Base-by-base conservation (phyloP, 2,113 vertebrate species). In the Tautogolabrus adspersus region DNA sequence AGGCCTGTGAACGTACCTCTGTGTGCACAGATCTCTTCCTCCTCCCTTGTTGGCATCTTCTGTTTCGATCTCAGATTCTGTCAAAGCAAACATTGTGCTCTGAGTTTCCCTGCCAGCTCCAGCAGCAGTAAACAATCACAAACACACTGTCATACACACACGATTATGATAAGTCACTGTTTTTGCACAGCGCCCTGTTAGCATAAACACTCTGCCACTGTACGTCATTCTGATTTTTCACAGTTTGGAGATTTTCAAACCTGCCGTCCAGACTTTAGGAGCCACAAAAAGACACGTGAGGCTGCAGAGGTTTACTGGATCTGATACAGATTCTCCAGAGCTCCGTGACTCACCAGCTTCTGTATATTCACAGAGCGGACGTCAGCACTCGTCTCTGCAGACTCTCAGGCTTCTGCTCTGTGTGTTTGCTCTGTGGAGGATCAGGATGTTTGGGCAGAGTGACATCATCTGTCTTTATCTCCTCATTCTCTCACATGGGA, bases 71-170 rank as follows among this genome's bases (percentile, higher is more conserved):
- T 80, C 22, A 57, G 34, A 59, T 34, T 69, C 26, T 62, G 44
- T 82, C 34, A 63, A 75, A 87, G 52, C 77, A 80, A 75, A 79
- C 79, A 18, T 21, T 58, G 34, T 49, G n/a, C 23, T 40, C 18
- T 42, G 22, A 47, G 66, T 73, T 60, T 66, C 51, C 65, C n/a
- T 63, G 54, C 34, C 79, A 68, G 44, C 57, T 64, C 68, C 38
- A 42, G 47, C 59, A 61, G 69, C 62, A 18, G 62, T 88, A 85
- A 87, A 87, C 77, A 91, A 78, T 75, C 59, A 56, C 76, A 86
- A 86, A 85, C 79, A 75, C 64, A 68, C 69, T 57, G 66, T 79
- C 72, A 52, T 63, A 75, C 19, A 75, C 66, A 57, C 58, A 34
- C 57, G 76, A 51, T 82, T 72, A 88, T 84, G 87, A 88, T 59